These are phyloP conservation scores for Willisornis vidua DNA, from an alignment of 2,113 vertebrate species.

Conservation along the genomic window DNA sequence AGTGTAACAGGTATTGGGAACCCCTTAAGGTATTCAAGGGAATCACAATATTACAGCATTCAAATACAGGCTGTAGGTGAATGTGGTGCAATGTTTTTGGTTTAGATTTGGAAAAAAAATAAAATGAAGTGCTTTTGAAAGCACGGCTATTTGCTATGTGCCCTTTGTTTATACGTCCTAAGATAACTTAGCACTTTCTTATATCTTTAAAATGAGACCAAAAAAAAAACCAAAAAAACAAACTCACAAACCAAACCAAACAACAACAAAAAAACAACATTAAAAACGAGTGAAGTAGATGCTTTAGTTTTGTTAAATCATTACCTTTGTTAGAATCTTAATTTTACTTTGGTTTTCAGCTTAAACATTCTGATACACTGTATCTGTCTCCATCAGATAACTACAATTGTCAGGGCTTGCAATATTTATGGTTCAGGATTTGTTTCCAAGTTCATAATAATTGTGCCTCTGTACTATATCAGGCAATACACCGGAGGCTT, in stretches of 20 bases:
- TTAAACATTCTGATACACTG: neutral
- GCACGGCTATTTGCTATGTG: neutral
- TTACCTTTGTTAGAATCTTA: neutral
- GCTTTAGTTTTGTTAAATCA: neutral
- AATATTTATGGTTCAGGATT: neutral
- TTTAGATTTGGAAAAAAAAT: neutral
- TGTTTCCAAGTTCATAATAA: neutral
- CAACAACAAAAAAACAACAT: no score
- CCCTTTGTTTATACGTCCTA: neutral
- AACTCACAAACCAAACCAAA: no score
- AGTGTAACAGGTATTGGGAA: neutral
- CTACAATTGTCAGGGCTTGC: neutral
- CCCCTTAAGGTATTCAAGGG: neutral
- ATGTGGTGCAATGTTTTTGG: neutral
- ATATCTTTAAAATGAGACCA: neutral
- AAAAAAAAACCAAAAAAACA: neutral
- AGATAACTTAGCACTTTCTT: neutral
- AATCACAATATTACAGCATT: neutral
- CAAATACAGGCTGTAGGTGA: neutral
- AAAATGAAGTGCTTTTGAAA: rapidly evolving
- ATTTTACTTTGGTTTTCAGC: neutral
- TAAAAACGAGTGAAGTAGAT: neutral
- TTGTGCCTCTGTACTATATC: neutral
- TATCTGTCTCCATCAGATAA: rapidly evolving
- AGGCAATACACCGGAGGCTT: neutral